phyloP scores from a whole-genome alignment of 2,888 invertebrate genomes.

The Lasioglossum vierecki region DNA sequence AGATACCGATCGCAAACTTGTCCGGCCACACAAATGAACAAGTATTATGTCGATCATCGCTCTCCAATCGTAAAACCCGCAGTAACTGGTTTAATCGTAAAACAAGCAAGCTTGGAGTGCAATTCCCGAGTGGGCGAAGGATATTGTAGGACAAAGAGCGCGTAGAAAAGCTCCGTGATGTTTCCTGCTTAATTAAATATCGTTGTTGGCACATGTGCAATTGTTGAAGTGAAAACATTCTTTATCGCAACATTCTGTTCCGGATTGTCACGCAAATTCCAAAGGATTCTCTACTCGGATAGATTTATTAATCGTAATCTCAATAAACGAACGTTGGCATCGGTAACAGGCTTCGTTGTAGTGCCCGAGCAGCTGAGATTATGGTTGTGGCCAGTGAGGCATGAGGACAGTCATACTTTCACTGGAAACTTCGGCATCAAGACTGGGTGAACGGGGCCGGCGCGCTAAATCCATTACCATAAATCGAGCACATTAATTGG shows the following conservation, averaged over 20 bases:
- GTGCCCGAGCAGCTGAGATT: not conserved
- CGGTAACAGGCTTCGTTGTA: not conserved
- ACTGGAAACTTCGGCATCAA: conserved; percentile 16
- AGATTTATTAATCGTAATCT: not conserved
- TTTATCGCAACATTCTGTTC: not conserved
- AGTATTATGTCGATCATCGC: not conserved
- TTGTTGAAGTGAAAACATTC: not conserved
- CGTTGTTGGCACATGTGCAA: not conserved
- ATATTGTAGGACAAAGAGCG: conserved; percentile 15
- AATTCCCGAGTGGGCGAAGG: not conserved
- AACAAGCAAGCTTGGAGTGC: not conserved
- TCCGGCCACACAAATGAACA: not conserved
- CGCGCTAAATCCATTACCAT: conserved; percentile 19
- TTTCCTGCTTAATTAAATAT: conserved; percentile 26
- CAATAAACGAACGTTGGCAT: not conserved
- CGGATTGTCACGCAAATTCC: not conserved
- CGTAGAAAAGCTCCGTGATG: not conserved
- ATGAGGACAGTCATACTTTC: conserved; percentile 36
- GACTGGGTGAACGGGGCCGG: not conserved
- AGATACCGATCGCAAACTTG: too few relatives aligned
- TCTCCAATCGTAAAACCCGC: not conserved
- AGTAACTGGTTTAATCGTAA: not conserved
- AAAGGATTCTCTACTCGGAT: not conserved
- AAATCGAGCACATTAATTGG: conserved; percentile 32
- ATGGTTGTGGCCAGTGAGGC: not conserved